A percentile compares a stretch with the other conserved stretches of the same genome.
These are phyloP conservation scores for Scophthalmus maximus DNA, from an alignment of 2,113 vertebrate species.

Conservation along the genomic window DNA sequence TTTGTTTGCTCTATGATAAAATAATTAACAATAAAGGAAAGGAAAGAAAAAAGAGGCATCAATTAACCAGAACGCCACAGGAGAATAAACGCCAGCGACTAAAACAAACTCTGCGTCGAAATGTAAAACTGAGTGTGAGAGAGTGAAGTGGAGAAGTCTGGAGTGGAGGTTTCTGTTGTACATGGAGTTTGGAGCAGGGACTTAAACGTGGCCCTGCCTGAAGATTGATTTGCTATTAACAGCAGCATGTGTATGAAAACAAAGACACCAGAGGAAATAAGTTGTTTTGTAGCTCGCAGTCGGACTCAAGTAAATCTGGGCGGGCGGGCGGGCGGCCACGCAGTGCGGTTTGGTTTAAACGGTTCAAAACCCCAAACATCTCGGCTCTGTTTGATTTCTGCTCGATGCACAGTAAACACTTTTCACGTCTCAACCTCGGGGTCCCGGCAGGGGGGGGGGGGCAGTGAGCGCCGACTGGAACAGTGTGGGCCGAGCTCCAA, in stretches of 20 bases:
- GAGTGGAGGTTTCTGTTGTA: not conserved
- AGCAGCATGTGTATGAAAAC: not conserved
- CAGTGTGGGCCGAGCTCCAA: slow-evolving; percentile 24
- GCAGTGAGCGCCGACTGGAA: slow-evolving; percentile 28
- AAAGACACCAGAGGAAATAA: not conserved
- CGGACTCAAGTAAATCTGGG: too few relatives aligned
- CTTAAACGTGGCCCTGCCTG: not conserved
- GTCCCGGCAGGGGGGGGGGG: slow-evolving; percentile 28
- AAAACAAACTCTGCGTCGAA: not conserved
- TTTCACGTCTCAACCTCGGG: not conserved
- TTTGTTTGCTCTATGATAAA: slow-evolving; percentile 2
- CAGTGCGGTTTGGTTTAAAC: slow-evolving; percentile 8
- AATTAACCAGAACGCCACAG: not conserved
- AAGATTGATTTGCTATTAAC: not conserved
- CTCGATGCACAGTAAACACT: slow-evolving; percentile 22
- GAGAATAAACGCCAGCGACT: not conserved
- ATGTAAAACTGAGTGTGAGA: slow-evolving; percentile 3
- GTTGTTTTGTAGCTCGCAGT: not conserved
- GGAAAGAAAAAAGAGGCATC: not conserved
- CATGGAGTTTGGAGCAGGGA: not conserved
- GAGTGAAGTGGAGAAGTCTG: not conserved
- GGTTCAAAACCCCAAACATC: slow-evolving; percentile 15
- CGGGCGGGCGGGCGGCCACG: too few relatives aligned
- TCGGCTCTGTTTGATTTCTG: slow-evolving; percentile 13
- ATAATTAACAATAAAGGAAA: not conserved